phyloP scores from a whole-genome alignment of 2,113 vertebrate genomes.

The Origma solitaria region DNA sequence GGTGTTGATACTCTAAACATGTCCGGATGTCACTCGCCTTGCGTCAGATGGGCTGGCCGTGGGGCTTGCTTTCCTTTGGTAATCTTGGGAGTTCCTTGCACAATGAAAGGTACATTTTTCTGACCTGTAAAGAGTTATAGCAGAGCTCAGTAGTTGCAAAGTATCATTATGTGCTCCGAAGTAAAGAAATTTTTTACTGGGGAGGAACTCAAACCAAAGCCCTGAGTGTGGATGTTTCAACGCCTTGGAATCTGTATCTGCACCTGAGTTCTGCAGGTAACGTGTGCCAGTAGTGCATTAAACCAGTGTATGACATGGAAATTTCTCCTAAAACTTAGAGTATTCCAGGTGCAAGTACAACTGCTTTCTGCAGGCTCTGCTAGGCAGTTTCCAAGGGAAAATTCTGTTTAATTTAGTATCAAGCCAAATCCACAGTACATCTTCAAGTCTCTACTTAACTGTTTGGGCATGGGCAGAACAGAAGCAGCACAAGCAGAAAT shows the following conservation, averaged over 20 bases:
- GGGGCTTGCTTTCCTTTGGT: not conserved
- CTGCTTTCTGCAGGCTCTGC: not conserved
- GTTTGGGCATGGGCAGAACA: not conserved
- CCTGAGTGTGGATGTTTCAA: not conserved
- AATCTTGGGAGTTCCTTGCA: not conserved
- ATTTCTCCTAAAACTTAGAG: not conserved
- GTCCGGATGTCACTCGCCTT: not conserved
- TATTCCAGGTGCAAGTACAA: not conserved
- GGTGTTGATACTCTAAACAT: not conserved
- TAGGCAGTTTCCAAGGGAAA: not conserved
- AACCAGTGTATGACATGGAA: conserved; percentile 9
- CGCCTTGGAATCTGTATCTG: not conserved
- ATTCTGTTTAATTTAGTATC: not conserved
- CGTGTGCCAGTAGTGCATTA: not conserved
- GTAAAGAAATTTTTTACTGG: not conserved
- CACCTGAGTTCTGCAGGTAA: not conserved
- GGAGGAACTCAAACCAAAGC: not conserved
- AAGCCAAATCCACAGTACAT: not conserved
- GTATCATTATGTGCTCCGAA: not conserved
- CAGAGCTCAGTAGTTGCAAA: not conserved
- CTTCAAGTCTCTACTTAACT: not conserved
- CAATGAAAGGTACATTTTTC: not conserved
- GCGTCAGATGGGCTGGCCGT: not conserved
- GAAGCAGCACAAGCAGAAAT: not conserved
- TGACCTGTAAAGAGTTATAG: not conserved